Evolutionary conservation across 2,888 invertebrate species (phyloP), one percentile per base, ranked within the genome.

Genomic region (Cryptosula pallasiana): DNA sequence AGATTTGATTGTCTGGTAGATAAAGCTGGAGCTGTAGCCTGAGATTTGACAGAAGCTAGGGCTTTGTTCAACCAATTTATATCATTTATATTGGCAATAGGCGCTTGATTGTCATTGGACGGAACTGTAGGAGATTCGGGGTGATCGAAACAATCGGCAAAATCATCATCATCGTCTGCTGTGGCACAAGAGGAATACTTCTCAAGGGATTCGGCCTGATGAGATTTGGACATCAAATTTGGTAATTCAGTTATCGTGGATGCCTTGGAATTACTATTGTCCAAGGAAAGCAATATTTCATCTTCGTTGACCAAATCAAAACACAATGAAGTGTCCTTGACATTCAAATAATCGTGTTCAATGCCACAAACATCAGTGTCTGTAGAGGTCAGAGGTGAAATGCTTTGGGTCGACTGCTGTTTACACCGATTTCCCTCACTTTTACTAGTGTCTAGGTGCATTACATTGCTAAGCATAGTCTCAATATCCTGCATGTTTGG

Each of bases 71-170:
- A 27, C 63, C 63, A 63, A 13, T 34, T 32, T 29, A 63, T 32
- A 63, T 45, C 45, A 45, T 45, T 45, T 45, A 45, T 20, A 45
- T 45, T 45, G 5, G 45, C 45, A 45, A 13, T 45, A 13, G 45
- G 9, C 20, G 5, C 45, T 45, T 5, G 45, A 45, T 5, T 5
- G 45, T 5, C 9, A 13, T 13, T 45, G 45, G 45, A 45, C 45
- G 45, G 45, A 45, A 20, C 9, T 13, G 45, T 5, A 45, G 45
- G 20, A 5, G 13, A 5, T 13, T 5, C 9, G 20, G 45, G 20
- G 9, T 32, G 29, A n/a, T 63, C 63, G n/a, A 63, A 63, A 63
- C 63, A 63, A n/a, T 34, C 34, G 13, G 2, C 63, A 63, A 63
- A 63, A 16, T 63, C 63, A 3, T 63, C 63, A 63, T 63, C 63